Conservation (phyloP, 2,797 vertebrate genomes). For the Buphagus erythrorhynchus region DNA sequence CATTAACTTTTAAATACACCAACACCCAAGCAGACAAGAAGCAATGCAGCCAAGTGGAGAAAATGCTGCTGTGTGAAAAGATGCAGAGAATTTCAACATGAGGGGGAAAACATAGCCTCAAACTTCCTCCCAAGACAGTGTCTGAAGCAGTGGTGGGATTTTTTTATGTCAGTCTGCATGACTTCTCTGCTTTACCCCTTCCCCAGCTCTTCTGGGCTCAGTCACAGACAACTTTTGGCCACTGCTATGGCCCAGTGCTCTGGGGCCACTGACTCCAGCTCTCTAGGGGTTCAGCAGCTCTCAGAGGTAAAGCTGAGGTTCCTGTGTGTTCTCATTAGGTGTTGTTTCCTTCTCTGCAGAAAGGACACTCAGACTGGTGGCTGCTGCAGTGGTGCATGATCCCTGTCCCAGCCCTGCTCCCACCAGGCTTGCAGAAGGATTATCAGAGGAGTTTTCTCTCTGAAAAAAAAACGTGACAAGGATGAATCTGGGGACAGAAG, state of each 20-base stretch:
- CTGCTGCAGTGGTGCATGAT: fast-evolving
- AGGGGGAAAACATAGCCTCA: background rate
- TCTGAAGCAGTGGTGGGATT: background rate
- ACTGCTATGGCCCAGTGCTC: background rate
- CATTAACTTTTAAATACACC: background rate
- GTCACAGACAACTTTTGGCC: background rate
- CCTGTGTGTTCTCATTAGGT: background rate
- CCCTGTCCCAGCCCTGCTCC: background rate
- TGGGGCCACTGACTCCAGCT: background rate
- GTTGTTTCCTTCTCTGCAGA: background rate
- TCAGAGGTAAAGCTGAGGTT: fast-evolving
- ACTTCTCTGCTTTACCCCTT: background rate
- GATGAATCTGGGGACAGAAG: background rate
- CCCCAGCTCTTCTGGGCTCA: background rate
- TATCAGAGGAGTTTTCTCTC: background rate
- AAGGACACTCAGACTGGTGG: background rate
- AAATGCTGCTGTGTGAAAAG: background rate
- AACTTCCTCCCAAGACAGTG: background rate
- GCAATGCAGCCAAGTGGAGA: background rate
- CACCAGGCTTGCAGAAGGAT: background rate
- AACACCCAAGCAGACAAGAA: background rate
- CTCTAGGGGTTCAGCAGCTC: background rate
- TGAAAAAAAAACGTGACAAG: background rate
- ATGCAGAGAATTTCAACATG: background rate
- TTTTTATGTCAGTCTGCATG: background rate